phyloP scores from a whole-genome alignment of 2,888 invertebrate genomes.

The Lumbricus terrestris region DNA sequence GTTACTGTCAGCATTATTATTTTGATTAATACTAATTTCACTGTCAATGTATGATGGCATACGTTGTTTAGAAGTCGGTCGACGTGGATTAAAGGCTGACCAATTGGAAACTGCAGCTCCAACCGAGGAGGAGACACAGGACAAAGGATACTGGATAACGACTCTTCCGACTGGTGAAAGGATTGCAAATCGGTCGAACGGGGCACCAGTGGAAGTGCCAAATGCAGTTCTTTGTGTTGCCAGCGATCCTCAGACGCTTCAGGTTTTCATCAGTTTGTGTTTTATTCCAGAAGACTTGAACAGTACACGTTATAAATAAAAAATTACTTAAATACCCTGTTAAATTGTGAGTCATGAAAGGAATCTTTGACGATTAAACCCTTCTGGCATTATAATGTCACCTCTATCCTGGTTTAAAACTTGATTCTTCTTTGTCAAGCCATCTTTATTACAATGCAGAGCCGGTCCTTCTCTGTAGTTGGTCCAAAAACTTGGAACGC shows the following conservation, averaged over 20 bases:
- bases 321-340: neutral
- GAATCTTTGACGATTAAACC: too few species aligned
- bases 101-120: neutral
- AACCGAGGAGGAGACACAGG: neutral
- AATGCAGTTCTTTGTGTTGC: conserved; percentile 50
- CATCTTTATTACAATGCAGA: neutral
- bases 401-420: too few species aligned
- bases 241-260: conserved; percentile 55
- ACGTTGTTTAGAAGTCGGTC: neutral
- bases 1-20: neutral
- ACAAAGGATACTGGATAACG: conserved; percentile 45
- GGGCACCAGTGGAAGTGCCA: conserved; percentile 42
- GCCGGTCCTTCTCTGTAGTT: too few species aligned
- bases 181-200: conserved; percentile 41
- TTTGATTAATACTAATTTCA: neutral
- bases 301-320: neutral
- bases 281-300: neutral
- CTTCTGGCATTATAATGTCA: too few species aligned
- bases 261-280: conserved; percentile 43
- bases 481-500: too few species aligned
- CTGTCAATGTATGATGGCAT: neutral
- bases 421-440: too few species aligned
- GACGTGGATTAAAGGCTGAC: neutral
- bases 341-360: too few species aligned
- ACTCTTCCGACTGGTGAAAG: conserved; percentile 52